Evolutionary conservation across 2,888 invertebrate species (phyloP).

Genomic region (Choreutis nemorana): DNA sequence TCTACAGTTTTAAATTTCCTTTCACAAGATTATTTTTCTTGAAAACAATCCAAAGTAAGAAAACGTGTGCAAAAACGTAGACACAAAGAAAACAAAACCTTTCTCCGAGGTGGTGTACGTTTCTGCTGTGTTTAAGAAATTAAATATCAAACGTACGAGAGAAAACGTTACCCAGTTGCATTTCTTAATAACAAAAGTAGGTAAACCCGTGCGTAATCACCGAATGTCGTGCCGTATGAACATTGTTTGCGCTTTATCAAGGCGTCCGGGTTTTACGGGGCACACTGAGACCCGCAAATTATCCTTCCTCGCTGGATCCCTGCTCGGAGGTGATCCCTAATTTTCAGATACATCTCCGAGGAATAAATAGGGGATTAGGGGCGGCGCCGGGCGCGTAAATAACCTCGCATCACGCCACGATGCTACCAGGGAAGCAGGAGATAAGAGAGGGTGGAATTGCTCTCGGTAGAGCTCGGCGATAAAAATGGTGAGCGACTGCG

Average conservation of each 20-base stretch:
- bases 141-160: no score
- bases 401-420: constrained; percentile 48
- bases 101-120: no score
- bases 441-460: constrained; percentile 53
- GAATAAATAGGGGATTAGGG: constrained; percentile 65
- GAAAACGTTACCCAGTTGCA: no score
- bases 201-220: constrained; percentile 20
- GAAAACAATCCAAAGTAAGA: no score
- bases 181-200: no score
- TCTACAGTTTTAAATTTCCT: no score
- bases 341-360: constrained; percentile 64
- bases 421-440: constrained; percentile 35
- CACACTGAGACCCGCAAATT: constrained; percentile 36
- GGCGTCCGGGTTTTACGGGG: constrained; percentile 21
- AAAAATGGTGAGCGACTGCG: no score
- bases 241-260: constrained; percentile 24
- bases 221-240: constrained; percentile 28
- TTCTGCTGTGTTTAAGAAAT: no score
- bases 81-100: no score
- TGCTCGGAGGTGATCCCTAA: constrained; percentile 58
- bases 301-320: constrained; percentile 31
- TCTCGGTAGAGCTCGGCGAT: constrained; percentile 28
- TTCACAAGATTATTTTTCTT: no score
- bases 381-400: constrained; percentile 56
- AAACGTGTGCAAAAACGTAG: no score